Base-by-base conservation (phyloP, 2,113 vertebrate genomes). In the Cricetomys ansorgei region DNA sequence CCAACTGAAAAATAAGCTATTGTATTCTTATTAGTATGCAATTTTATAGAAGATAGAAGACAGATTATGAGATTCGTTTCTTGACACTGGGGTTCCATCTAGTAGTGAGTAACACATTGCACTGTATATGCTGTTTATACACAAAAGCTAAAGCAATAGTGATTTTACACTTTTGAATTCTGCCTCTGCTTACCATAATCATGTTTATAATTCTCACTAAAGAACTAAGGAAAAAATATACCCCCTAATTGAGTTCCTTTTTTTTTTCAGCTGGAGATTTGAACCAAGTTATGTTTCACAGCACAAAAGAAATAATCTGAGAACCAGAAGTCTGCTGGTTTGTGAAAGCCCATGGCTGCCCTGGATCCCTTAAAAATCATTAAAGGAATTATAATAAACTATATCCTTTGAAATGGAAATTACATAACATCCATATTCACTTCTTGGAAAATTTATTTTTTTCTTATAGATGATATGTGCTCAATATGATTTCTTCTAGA, bases 351-450 rank as follows among this genome's bases (percentile, higher is more conserved):
- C 0, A 75, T 50, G 50, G 94, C 96, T 94, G 96, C 34, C 5
- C 19, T 88, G 53, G 57, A 59, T 79, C 81, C 93, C 98, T 53
- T 19, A 85, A 98, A 98, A 93, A 88, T 97, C 70, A 98, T 93
- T 95, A 97, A 98, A 98, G 48, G 37, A 89, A 88, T 94, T 94
- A 69, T 94, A 97, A 95, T 83, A 97, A 98, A 96, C 16, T 69
- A 25, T 34, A 88, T 89, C 57, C 92, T 98, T 98, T 97, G 93
- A 98, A 98, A 98, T 96, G 40, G 80, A 98, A 98, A 97, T 97
- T 81, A 67, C 9, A 75, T 55, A 94, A 93, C 59, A 93, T 93
- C 86, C 53, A 94, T 80, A 94, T 95, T 97, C 96, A 95, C 45
- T 95, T 96, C 96, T 97, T 88, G 88, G 91, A 57, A 94, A 94